These are phyloP conservation scores for Pseudopleuronectes americanus DNA, from an alignment of 2,797 vertebrate species.

Conservation along the genomic window DNA sequence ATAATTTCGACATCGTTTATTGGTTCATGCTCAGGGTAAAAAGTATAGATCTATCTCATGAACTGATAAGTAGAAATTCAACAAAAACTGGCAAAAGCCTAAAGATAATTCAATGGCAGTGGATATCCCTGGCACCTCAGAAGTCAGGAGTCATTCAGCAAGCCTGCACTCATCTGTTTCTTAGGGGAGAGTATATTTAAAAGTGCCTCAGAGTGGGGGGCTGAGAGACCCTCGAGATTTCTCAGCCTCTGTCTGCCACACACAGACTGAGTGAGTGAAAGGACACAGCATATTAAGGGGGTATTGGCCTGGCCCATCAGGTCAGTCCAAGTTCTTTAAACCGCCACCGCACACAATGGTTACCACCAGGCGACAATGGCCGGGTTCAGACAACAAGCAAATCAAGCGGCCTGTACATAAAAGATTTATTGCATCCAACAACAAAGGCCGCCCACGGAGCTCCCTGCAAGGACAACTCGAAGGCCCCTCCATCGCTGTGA, in stretches of 20 bases:
- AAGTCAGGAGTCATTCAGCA: conserved; percentile 45
- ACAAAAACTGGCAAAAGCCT: conserved; percentile 6
- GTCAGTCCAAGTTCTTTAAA: conserved; percentile 77
- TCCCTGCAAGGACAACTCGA: conserved; percentile 57
- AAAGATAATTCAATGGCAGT: conserved; percentile 4
- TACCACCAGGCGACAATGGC: conserved; percentile 72
- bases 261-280: conserved; percentile 70
- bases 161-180: conserved; percentile 22
- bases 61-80: conserved; percentile 3
- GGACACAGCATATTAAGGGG: conserved; percentile 74
- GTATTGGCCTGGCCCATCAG: conserved; percentile 67
- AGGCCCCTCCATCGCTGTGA: conserved; percentile 59
- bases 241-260: conserved; percentile 71
- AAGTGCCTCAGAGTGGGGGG: conserved; percentile 53
- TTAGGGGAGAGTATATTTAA: conserved; percentile 57
- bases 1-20: not conserved
- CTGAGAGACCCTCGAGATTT: conserved; percentile 59
- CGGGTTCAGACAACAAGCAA: conserved; percentile 80
- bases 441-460: conserved; percentile 80
- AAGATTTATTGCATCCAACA: conserved; percentile 79
- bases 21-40: not conserved
- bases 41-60: conserved; percentile 7
- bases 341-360: conserved; percentile 70
- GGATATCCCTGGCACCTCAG: conserved; percentile 12
- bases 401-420: conserved; percentile 75